These are phyloP conservation scores for Anomalospiza imberbis DNA, from an alignment of 2,797 vertebrate genomes.

Conservation along the genomic window DNA sequence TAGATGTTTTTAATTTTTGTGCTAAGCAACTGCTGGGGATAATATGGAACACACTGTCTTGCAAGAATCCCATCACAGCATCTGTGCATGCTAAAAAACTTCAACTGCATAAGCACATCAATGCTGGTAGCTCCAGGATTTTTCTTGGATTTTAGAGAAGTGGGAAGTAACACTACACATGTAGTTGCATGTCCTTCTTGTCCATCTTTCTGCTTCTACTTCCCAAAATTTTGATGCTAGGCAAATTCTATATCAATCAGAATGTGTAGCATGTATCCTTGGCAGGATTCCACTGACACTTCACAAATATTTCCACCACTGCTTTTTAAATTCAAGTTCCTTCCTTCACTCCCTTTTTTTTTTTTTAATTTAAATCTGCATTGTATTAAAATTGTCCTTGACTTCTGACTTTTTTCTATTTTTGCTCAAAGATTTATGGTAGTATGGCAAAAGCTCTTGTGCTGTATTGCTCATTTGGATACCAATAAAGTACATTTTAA, in stretches of 20 bases:
- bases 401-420: background rate
- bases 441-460: background rate
- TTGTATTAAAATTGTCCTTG: background rate
- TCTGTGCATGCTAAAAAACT: background rate
- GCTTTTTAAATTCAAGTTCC: background rate
- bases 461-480: background rate
- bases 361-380: background rate
- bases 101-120: background rate
- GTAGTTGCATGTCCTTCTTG: background rate
- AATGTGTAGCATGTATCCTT: background rate
- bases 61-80: slow-evolving; percentile 5
- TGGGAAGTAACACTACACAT: background rate
- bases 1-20: background rate
- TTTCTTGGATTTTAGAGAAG: background rate
- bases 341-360: rapidly evolving
- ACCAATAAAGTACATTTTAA: background rate
- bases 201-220: background rate
- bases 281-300: background rate
- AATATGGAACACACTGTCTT: background rate
- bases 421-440: background rate
- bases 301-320: background rate
- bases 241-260: background rate
- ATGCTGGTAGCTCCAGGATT: background rate
- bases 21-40: background rate
- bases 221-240: background rate